phyloP scores from a whole-genome alignment of 2,113 vertebrate species.

The Hipposideros armiger region DNA sequence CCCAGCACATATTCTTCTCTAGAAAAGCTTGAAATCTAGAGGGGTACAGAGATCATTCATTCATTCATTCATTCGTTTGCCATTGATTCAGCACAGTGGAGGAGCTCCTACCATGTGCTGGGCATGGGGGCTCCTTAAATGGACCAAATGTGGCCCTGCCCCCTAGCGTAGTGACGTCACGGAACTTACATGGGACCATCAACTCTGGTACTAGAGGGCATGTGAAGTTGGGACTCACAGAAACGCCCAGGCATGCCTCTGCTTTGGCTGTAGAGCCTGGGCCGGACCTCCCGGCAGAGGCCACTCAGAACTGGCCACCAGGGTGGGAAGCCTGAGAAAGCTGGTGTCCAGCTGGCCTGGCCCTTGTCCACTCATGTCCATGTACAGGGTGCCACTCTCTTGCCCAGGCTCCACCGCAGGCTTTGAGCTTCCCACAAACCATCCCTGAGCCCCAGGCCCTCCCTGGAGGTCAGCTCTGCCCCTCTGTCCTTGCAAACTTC shows the following conservation, averaged over 20 bases:
- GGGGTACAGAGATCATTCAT: rapidly evolving
- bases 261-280: neutral
- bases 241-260: rapidly evolving
- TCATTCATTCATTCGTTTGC: neutral
- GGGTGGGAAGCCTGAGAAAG: rapidly evolving
- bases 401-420: neutral
- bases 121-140: rapidly evolving
- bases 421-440: neutral
- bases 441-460: neutral
- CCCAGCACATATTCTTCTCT: neutral
- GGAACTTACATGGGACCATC: rapidly evolving
- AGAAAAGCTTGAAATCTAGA: rapidly evolving
- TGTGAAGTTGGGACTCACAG: rapidly evolving
- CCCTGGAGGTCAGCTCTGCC: neutral
- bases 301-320: neutral
- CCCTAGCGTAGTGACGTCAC: neutral
- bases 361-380: neutral
- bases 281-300: neutral
- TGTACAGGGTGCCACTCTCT: rapidly evolving
- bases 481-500: neutral
- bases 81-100: rapidly evolving
- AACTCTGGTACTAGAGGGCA: rapidly evolving
- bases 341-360: rapidly evolving
- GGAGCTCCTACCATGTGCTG: rapidly evolving
- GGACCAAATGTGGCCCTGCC: neutral